Evolutionary conservation across 2,888 invertebrate species (phyloP), one percentile per base, ranked within the genome.

Genomic region (Oligia fasciuncula): DNA sequence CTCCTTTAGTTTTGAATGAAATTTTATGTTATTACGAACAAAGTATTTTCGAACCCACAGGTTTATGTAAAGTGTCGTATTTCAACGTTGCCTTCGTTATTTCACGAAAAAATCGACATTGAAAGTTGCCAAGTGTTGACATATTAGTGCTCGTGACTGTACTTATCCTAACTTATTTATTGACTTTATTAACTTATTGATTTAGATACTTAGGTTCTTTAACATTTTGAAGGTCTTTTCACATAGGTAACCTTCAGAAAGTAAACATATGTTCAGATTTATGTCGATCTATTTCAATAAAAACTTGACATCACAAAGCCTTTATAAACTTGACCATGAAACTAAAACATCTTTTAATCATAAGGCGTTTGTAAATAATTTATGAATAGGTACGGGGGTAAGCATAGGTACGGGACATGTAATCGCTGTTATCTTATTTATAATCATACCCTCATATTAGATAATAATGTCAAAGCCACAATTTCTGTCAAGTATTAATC

Each of bases 401-500:
- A 75, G 35, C 40, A 51, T 43, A 62, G 14, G 8, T 66, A 46
- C 9, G 40, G n/a, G 6, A 29, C 77, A 40, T 57, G n/a, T 57
- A n/a, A 57, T 49, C 54, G 40, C 40, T 76, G 23, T 49, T 29
- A n/a, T n/a, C 3, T 23, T 54, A 46, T 8, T 75, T 81, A 62
- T 19, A 43, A 14, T 14, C 57, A 29, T 49, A 49, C 2, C 4
- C 1, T 57, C n/a, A 23, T 4, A 9, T 43, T 60, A 17, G 11
- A 65, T 69, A 69, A 60, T 51, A 40, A 54, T 62, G 40, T 40
- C 29, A 69, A 40, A 74, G 66, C 23, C 17, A 65, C 43, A 40
- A 79, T 75, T 73, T 65, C 29, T 60, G n/a, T 73, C 0, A 63
- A 63, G 29, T 79, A 70, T 49, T 70, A 72, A 81, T 73, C 71